Conservation (phyloP, 2,888 invertebrate species). For the Proisotoma minuta region DNA sequence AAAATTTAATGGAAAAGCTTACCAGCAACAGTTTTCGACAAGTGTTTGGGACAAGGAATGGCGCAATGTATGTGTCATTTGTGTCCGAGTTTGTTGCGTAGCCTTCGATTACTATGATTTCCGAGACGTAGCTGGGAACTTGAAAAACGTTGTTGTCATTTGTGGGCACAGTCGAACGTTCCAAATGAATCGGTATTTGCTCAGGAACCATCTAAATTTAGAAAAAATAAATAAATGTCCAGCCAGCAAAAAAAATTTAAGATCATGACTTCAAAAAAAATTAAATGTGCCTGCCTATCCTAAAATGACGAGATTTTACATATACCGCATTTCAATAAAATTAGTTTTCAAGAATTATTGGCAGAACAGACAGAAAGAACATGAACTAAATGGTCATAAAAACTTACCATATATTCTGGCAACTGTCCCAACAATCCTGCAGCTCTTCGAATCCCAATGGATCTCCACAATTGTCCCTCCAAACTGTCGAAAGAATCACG, state of each 20-base stretch:
- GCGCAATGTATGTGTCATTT: conserved; percentile 57
- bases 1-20: no score
- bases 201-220: no score
- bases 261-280: no score
- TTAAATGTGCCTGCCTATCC: no score
- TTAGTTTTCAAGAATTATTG: conserved; percentile 55
- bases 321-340: no score
- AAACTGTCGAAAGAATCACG: conserved; percentile 54
- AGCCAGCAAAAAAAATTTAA: no score
- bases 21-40: not conserved
- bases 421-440: conserved; percentile 46
- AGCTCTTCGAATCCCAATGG: conserved; percentile 57
- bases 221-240: no score
- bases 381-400: no score
- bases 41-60: conserved; percentile 57
- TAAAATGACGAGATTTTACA: no score
- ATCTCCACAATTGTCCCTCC: conserved; percentile 60
- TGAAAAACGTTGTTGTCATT: conserved; percentile 56
- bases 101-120: conserved; percentile 58
- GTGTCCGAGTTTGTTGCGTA: conserved; percentile 57
- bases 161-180: conserved; percentile 58
- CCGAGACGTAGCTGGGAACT: conserved; percentile 57
- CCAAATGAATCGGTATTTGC: conserved; percentile 56
- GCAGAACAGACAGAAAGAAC: no score
- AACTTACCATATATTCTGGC: not conserved